Evolutionary conservation across 2,888 invertebrate species (phyloP).

Genomic region (Noctuana brunneofusca): DNA sequence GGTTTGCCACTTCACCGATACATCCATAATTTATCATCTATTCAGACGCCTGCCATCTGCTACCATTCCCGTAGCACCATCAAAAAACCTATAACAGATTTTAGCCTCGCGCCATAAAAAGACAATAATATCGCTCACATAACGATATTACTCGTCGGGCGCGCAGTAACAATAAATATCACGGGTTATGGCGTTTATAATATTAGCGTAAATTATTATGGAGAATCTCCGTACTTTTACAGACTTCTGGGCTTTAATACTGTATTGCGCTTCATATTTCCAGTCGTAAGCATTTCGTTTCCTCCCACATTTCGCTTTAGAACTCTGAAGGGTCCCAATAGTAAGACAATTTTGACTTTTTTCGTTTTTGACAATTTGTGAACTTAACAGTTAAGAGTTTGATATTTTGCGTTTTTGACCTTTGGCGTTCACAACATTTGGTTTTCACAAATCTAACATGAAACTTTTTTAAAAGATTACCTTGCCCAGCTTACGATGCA

Average conservation of each 20-base stretch:
- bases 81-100: conserved; percentile 20
- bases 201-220: conserved; percentile 1
- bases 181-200: conserved; percentile 7
- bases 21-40: conserved; percentile 14
- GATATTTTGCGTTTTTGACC: too few species aligned
- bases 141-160: conserved; percentile 2
- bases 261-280: conserved; percentile 2
- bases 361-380: too few species aligned
- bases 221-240: not conserved
- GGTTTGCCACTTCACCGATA: too few species aligned
- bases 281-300: not conserved
- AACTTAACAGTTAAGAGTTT: too few species aligned
- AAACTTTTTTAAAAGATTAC: too few species aligned
- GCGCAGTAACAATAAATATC: conserved; percentile 13
- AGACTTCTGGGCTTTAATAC: not conserved
- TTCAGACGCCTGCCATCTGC: not conserved
- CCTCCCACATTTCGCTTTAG: not conserved
- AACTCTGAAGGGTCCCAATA: not conserved
- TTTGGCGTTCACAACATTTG: too few species aligned
- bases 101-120: conserved; percentile 10
- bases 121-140: conserved; percentile 11
- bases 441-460: too few species aligned
- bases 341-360: too few species aligned
- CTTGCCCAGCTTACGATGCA: too few species aligned
- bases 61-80: not conserved